Evolutionary conservation across 1,140 invertebrate genomes (phyloP), one percentile per base, ranked within the genome.

Genomic region (Lasioglossum baleicum): DNA sequence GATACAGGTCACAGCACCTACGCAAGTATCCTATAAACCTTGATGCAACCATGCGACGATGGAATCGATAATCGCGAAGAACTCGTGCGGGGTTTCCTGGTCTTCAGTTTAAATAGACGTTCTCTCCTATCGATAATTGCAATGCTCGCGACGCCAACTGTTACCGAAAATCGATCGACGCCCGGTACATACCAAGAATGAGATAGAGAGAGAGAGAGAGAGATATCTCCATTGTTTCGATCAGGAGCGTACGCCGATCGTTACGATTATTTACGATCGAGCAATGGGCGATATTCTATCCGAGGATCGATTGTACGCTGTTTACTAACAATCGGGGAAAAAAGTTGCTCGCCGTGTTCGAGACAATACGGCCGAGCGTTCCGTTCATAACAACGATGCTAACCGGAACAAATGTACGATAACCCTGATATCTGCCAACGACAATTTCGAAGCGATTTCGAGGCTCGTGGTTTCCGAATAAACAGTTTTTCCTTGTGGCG

Each of bases 41-140:
- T 53, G 42, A 31, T 69, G 42, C 35, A 56, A 80, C 65, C 72
- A 80, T 58, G 82, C 76, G 70, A 68, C 76, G 70, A 31, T 56
- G 17, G 58, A 64, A 84, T 84, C 81, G 76, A 84, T 84, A 84
- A 80, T 79, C 83, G 61, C 63, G 58, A 83, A 66, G 76, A 83
- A 74, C 75, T 84, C 75, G 64, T 77, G 78, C 17, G 82, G 76
- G 82, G 76, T 84, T 84, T 84, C 76, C 48, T 83, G 69, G 58
- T 44, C 22, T 66, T 79, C 75, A 10, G 44, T 48, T 48, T 17
- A 53, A 17, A 53, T 15, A 53, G 3, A 7, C 44, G 5, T 53
- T 53, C 7, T 53, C 13, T 53, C 51, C 51, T 53, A 20, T 51
- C 2, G 67, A 71, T 42, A 70, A 63, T 68, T 3, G 15, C 61